A percentile compares a stretch with the other conserved stretches of the same genome.
These are phyloP conservation scores for Lytechinus variegatus DNA, from an alignment of 35 echinoderm and acorn worm species.

Conservation along the genomic window DNA sequence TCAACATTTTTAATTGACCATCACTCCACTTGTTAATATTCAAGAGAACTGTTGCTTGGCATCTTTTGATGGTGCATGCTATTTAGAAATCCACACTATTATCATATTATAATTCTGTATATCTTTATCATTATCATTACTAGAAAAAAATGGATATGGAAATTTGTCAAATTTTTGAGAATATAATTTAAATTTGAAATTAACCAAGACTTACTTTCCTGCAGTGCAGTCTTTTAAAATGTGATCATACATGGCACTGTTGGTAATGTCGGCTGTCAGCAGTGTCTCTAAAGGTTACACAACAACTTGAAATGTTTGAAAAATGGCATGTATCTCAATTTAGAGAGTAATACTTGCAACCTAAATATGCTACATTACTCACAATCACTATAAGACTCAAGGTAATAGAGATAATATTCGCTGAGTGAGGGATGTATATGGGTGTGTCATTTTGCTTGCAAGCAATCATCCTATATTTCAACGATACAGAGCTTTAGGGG, in stretches of 20 bases:
- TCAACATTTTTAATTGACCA: no score
- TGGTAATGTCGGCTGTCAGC: neutral
- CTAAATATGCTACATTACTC: neutral
- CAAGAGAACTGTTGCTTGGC: no score
- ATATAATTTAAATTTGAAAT: no score
- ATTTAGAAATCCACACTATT: no score
- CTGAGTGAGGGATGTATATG: neutral
- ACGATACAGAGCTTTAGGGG: neutral
- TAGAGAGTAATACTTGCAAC: neutral
- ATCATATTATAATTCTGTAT: no score
- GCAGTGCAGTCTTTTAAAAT: no score
- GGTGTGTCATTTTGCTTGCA: conserved; percentile 13
- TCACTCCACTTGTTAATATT: no score
- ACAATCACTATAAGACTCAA: neutral
- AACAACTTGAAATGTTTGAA: neutral
- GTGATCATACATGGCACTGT: neutral
- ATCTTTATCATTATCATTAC: no score
- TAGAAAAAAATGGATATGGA: no score
- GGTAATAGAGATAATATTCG: neutral
- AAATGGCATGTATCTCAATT: neutral
- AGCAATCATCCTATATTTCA: neutral
- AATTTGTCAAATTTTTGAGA: no score
- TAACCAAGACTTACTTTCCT: no score
- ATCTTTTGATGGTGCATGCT: no score
- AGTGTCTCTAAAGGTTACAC: neutral